Percentiles rank a stretch among this genome's conserved stretches.
Evolutionary conservation across 2,113 vertebrate genomes (phyloP).

Genomic region (Onychorhynchus coronatus): DNA sequence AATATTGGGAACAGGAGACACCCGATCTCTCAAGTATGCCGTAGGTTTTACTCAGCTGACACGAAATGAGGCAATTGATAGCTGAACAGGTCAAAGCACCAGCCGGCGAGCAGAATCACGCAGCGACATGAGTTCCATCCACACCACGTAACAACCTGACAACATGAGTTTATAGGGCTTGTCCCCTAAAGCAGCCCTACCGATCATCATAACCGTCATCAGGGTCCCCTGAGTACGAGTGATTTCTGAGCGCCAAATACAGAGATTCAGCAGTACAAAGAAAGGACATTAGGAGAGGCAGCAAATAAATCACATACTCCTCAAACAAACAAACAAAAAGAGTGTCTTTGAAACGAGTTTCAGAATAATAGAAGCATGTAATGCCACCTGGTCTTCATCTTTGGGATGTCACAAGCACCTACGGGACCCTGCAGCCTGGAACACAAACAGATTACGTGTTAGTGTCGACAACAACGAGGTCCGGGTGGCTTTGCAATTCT

Average conservation of each 20-base stretch:
- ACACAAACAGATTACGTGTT: not conserved
- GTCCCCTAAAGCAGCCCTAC: not conserved
- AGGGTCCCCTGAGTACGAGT: not conserved
- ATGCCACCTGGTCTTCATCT: not conserved
- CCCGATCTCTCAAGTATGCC: fast-evolving
- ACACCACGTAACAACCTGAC: fast-evolving
- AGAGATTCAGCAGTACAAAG: not conserved
- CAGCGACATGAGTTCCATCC: not conserved
- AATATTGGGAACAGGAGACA: not conserved
- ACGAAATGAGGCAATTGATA: not conserved
- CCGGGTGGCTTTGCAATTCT: fast-evolving
- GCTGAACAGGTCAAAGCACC: not conserved
- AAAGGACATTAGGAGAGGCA: not conserved
- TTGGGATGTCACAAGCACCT: fast-evolving
- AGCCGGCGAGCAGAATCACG: not conserved
- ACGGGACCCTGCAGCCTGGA: not conserved
- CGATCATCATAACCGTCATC: fast-evolving
- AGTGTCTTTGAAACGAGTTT: not conserved
- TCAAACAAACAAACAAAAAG: not conserved
- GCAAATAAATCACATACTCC: not conserved
- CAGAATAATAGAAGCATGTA: not conserved
- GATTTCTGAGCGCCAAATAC: fast-evolving
- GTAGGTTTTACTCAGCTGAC: not conserved
- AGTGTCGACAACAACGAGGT: fast-evolving
- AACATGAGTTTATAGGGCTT: fast-evolving